Evolutionary conservation across 2,113 vertebrate species (phyloP), one percentile per base, ranked within the genome.

Genomic region (Proteles cristata): DNA sequence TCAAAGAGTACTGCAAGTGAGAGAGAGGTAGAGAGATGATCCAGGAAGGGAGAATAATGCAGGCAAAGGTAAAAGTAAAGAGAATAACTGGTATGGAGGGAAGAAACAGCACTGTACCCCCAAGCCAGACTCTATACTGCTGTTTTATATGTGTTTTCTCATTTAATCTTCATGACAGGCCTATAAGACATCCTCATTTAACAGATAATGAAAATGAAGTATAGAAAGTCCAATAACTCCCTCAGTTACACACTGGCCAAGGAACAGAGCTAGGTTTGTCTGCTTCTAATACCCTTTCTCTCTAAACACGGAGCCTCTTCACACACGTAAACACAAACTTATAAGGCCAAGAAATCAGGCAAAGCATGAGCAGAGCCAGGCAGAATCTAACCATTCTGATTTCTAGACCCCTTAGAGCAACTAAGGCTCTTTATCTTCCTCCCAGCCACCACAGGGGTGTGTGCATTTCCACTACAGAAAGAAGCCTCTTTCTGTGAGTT

Each of bases 401-500:
- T 69, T 92, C 84, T 77, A 88, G 28, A 35, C 23, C 50, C 26
- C 26, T 94, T 39, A 61, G 35, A 87, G 39, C 12, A 53, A 74
- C 23, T 16, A 17, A 33, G 15, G 31, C 17, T 61, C 33, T 81
- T 25, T 33, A 31, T 93, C 71, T 61, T 95, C 35, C 31, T 69
- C 25, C 55, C 28, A 45, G 31, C 26, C 26, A 31, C 58, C 61
- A 88, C 19, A 58, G 28, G 11, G 17, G 26, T 39, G 26, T 21
- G 39, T 79, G 26, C 33, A 71, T 77, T 90, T 93, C 96, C 84
- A 89, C 33, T 48, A 74, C 43, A 63, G 31, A 93, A 96, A 39
- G 43, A 50, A 50, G 11, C 50, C 21, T 93, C 86, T 83, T 69
- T 61, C 48, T 23, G 0, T 88, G 48, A 9, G 11, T 58, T 93